phyloP scores from a whole-genome alignment of 2,888 invertebrate species.

The Masnerella sp. region DNA sequence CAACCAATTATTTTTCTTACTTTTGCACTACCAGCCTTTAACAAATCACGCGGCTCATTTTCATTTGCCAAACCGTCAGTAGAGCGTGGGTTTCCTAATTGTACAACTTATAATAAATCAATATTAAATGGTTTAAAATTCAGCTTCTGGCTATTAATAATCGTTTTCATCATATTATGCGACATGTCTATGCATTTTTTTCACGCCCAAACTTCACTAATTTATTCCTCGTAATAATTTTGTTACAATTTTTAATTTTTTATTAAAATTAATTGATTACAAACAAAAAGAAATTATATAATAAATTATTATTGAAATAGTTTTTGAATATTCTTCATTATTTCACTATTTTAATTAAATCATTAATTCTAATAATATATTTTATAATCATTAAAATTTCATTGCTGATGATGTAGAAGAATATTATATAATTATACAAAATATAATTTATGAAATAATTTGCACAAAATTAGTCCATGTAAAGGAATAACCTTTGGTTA shows the following conservation, averaged over 20 bases:
- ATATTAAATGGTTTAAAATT: constrained; percentile 53
- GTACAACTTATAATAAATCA: constrained; percentile 45
- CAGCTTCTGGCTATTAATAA: constrained; percentile 48
- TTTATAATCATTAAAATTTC: no score
- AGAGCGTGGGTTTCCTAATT: constrained; percentile 51
- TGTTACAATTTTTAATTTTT: no score
- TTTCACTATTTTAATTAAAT: no score
- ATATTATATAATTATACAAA: no score
- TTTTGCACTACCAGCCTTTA: constrained; percentile 45
- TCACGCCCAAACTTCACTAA: constrained; percentile 2
- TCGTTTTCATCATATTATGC: constrained; percentile 28
- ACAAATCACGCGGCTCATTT: constrained; percentile 47
- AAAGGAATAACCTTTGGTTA: no score
- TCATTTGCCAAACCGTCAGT: constrained; percentile 38
- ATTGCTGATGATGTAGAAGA: no score
- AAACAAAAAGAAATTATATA: not conserved
- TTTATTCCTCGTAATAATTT: no score
- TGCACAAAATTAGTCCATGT: no score
- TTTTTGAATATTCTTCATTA: no score
- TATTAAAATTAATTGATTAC: not conserved
- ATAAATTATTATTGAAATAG: no score
- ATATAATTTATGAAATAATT: no score
- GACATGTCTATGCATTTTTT: constrained; percentile 21
- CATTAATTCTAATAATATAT: no score
- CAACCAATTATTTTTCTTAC: constrained; percentile 54